These are phyloP conservation scores for Centropyge bicolor DNA, from an alignment of 2,797 vertebrate genomes.

Conservation along the genomic window DNA sequence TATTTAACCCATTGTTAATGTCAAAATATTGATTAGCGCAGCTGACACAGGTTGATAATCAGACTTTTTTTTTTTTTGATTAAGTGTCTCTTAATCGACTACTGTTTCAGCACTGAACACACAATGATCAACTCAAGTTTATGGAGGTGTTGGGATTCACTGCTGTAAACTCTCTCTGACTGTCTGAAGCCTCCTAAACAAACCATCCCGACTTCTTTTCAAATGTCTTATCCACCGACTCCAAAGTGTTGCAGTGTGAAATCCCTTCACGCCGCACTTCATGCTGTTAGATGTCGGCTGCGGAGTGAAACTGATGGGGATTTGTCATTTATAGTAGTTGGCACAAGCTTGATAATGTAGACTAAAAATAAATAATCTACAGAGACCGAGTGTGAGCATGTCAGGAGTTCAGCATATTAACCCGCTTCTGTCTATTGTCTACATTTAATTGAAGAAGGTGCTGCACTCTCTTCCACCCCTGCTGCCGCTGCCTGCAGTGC, in stretches of 20 bases:
- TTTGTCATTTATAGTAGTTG: conserved; percentile 37
- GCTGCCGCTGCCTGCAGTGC: conserved; percentile 49
- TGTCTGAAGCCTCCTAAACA: conserved; percentile 1
- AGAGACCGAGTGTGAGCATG: conserved; percentile 29
- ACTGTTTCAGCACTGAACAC: not conserved
- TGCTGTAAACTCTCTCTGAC: not conserved
- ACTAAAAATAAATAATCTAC: conserved; percentile 41
- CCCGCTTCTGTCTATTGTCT: conserved; percentile 48
- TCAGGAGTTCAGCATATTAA: conserved; percentile 36
- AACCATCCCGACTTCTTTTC: conserved; percentile 12
- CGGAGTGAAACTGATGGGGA: conserved; percentile 32
- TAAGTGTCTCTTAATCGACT: not conserved
- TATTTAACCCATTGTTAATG: not conserved
- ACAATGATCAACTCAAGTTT: not conserved
- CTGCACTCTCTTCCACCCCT: conserved; percentile 28
- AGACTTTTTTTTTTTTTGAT: not conserved
- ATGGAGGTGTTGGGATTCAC: not conserved
- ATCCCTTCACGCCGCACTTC: conserved; percentile 18
- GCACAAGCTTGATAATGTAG: conserved; percentile 16
- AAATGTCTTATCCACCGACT: conserved; percentile 34
- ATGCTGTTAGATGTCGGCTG: conserved; percentile 15
- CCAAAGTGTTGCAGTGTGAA: conserved; percentile 19
- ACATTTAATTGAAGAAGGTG: conserved; percentile 61
- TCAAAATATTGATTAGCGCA: not conserved
- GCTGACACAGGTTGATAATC: not conserved